These are phyloP conservation scores for Gallinago undulata DNA, from an alignment of 2,113 vertebrate species.

Conservation along the genomic window DNA sequence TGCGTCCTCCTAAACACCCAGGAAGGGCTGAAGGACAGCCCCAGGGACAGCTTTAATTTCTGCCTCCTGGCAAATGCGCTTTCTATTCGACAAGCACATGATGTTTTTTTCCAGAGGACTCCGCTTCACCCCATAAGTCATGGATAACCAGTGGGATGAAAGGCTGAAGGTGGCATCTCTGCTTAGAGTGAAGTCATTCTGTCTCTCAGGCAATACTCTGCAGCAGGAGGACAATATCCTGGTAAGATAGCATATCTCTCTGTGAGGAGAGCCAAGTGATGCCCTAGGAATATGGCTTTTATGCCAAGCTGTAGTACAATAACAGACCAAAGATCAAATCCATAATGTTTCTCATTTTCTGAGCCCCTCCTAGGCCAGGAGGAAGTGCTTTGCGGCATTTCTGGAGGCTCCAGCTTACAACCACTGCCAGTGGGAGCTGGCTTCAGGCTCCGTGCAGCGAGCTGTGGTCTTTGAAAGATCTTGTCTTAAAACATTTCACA, in stretches of 20 bases:
- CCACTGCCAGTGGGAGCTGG: background rate
- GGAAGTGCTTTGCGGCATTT: background rate
- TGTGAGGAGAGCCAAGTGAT: background rate
- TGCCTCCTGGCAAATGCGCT: background rate
- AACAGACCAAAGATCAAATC: background rate
- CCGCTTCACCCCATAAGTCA: background rate
- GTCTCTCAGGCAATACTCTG: background rate
- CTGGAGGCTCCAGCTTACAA: background rate
- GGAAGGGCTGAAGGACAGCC: background rate
- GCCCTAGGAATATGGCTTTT: background rate
- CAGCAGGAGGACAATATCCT: background rate
- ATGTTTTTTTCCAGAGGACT: background rate
- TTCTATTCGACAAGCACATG: fast-evolving
- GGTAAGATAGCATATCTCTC: background rate
- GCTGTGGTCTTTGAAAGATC: background rate
- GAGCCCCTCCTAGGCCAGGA: background rate
- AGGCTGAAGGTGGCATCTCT: background rate
- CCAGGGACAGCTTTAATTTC: background rate
- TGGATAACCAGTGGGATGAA: background rate
- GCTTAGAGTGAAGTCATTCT: background rate
- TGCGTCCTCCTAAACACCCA: fast-evolving
- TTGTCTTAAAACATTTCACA: background rate
- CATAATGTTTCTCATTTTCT: background rate
- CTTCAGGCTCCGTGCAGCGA: fast-evolving
- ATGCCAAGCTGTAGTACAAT: background rate